Evolutionary conservation across 2,113 vertebrate genomes (phyloP).

Genomic region (Grantiella picta): DNA sequence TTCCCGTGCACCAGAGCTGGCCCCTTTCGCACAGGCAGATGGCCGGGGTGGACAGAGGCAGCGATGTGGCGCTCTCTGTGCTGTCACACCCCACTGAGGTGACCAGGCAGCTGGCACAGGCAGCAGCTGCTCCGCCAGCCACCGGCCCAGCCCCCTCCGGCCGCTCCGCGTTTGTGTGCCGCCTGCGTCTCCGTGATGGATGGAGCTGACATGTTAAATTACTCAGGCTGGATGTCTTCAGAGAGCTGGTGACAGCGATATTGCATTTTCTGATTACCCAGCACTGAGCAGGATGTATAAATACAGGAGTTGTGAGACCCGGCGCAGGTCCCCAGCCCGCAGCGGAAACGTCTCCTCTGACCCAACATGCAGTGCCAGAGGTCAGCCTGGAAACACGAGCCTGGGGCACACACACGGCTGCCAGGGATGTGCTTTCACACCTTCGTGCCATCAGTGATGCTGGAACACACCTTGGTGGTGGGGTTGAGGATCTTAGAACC

Average conservation of each 20-base stretch:
- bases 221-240: slow-evolving; percentile 73
- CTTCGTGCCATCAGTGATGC: accelerated
- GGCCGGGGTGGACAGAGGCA: neutral
- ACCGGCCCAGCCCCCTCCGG: neutral
- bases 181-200: slow-evolving; percentile 68
- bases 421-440: neutral
- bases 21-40: neutral
- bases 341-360: neutral
- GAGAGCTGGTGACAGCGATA: slow-evolving; percentile 72
- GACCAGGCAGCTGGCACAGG: neutral
- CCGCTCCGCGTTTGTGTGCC: neutral
- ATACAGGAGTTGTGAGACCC: slow-evolving; percentile 48
- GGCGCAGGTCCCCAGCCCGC: neutral
- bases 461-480: accelerated
- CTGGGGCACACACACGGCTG: neutral
- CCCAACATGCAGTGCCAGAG: neutral
- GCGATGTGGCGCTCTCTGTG: accelerated
- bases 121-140: neutral
- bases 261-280: slow-evolving; percentile 77
- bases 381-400: neutral
- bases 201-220: slow-evolving; percentile 80
- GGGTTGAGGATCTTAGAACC: neutral
- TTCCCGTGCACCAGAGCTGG: neutral
- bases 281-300: slow-evolving; percentile 68
- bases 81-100: neutral